Conservation (phyloP, 2,888 invertebrate genomes). For the Microchrysa polita region DNA sequence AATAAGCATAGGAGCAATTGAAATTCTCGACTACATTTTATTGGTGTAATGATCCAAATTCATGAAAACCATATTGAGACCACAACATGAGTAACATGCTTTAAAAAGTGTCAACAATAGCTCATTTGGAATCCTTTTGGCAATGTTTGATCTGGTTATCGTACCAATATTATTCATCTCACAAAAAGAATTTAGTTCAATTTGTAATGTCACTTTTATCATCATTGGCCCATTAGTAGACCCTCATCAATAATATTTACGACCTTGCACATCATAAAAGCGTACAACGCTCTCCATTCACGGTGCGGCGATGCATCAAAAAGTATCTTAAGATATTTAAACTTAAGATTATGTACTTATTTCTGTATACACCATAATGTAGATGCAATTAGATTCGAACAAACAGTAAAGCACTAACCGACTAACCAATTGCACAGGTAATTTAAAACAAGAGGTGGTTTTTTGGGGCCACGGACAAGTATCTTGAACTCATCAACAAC, state of each 20-base stretch:
- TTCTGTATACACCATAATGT: not conserved
- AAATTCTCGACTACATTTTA: not conserved
- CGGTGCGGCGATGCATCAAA: conserved; percentile 17
- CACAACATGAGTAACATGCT: too few species aligned
- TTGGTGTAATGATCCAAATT: not conserved
- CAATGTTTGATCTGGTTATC: too few species aligned
- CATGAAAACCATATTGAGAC: too few species aligned
- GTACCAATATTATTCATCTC: too few species aligned
- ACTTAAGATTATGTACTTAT: too few species aligned
- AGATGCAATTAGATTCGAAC: conserved; percentile 1
- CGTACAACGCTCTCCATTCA: conserved; percentile 12
- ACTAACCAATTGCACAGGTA: conserved; percentile 23
- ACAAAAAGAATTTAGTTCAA: too few species aligned
- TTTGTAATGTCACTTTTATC: too few species aligned
- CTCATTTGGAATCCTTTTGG: too few species aligned
- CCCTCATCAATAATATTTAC: not conserved
- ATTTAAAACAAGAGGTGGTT: conserved; percentile 29
- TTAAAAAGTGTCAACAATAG: too few species aligned
- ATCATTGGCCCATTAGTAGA: too few species aligned
- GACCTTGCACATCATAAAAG: conserved; percentile 27
- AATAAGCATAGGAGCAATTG: conserved; percentile 10
- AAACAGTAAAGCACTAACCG: not conserved
- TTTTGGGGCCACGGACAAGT: conserved; percentile 22
- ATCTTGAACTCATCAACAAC: not conserved
- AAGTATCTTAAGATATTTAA: conserved; percentile 24